Percentiles rank a stretch among this genome's conserved stretches.
These are phyloP conservation scores for Chironomus striatipennis DNA, from an alignment of 1,140 invertebrate species.

Conservation along the genomic window DNA sequence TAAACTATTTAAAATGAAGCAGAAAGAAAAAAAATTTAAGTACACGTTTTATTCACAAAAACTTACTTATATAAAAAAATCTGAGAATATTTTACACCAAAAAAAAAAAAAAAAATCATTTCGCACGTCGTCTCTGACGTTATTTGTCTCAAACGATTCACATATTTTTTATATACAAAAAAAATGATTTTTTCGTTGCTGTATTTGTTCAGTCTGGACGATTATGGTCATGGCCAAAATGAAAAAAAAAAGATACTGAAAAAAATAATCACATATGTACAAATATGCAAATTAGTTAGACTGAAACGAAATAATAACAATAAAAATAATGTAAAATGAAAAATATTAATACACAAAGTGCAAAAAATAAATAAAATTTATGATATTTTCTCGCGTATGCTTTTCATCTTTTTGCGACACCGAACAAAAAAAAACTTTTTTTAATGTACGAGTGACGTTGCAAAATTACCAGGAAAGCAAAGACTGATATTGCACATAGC, in stretches of 20 bases:
- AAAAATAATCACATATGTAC: neutral
- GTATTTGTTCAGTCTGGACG: neutral
- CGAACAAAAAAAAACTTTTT: no score
- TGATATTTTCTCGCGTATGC: neutral
- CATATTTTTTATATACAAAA: neutral
- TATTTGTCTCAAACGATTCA: neutral
- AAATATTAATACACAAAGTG: neutral
- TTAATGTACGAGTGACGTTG: neutral
- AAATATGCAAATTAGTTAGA: conserved; percentile 9
- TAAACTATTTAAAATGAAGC: neutral
- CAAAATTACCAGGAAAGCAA: conserved; percentile 12
- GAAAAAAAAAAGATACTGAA: neutral
- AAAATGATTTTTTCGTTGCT: neutral
- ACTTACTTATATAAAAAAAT: neutral
- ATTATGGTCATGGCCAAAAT: conserved; percentile 4
- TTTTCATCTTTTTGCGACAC: no score
- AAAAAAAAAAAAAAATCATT: neutral
- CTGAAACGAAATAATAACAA: neutral
- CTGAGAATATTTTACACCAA: neutral
- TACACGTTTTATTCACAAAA: neutral
- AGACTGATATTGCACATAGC: neutral
- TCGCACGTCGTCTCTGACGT: neutral
- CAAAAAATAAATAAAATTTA: neutral
- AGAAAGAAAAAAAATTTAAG: no score
- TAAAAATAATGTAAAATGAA: neutral